These are phyloP conservation scores for Sebastes alutus DNA, from an alignment of 2,797 vertebrate genomes.

Conservation along the genomic window DNA sequence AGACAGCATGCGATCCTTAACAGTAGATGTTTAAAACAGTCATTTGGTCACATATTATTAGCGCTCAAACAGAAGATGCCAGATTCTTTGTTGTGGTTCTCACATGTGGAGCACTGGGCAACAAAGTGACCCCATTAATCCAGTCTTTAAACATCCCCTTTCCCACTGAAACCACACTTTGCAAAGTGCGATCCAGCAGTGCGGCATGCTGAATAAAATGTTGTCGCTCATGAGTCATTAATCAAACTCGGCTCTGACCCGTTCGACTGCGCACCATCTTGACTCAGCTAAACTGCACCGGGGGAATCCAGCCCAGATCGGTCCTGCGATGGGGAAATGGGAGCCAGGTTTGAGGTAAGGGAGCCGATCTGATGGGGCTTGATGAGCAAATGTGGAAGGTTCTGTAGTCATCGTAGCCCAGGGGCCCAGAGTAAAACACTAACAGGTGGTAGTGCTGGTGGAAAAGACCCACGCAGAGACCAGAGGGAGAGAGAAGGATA, in stretches of 20 bases:
- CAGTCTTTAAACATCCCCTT: conserved; percentile 36
- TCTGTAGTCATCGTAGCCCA: conserved; percentile 71
- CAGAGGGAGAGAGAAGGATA: conserved; percentile 74
- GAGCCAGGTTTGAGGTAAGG: conserved; percentile 73
- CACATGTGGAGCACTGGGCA: conserved; percentile 36
- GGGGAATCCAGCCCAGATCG: conserved; percentile 58
- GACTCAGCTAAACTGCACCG: conserved; percentile 59
- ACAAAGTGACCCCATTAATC: conserved; percentile 52
- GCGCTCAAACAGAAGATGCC: conserved; percentile 28
- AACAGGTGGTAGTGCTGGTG: conserved; percentile 77
- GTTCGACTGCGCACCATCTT: conserved; percentile 52
- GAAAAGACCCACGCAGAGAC: conserved; percentile 81
- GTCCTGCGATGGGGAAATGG: conserved; percentile 70
- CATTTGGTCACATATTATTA: conserved; percentile 15
- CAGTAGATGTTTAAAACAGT: conserved; percentile 27
- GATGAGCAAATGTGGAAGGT: conserved; percentile 79
- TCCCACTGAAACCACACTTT: conserved; percentile 50
- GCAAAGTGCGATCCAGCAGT: conserved; percentile 53
- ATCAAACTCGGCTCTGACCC: conserved; percentile 49
- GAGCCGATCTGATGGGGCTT: conserved; percentile 66
- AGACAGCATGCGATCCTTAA: not conserved
- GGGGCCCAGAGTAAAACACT: conserved; percentile 76
- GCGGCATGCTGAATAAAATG: conserved; percentile 48
- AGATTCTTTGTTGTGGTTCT: conserved; percentile 52
- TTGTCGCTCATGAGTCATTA: conserved; percentile 62